Evolutionary conservation across 2,888 invertebrate species (phyloP).

Genomic region (Shargacucullia verbasci): DNA sequence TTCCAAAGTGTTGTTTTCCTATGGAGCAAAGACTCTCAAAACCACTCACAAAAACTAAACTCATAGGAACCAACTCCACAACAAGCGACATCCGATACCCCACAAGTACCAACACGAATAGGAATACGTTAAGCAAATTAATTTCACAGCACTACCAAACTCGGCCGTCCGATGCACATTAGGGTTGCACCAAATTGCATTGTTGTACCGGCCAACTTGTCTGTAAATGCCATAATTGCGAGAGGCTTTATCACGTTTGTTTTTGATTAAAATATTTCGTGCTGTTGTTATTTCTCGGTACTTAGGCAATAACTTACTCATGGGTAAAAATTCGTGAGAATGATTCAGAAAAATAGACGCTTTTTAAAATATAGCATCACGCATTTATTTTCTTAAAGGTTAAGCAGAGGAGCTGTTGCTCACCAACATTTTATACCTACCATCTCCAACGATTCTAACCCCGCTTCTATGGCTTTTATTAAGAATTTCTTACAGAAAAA

Average conservation of each 20-base stretch:
- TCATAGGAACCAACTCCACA: constrained; percentile 49
- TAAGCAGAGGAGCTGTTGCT: no score
- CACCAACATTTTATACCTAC: no score
- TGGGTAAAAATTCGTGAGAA: no score
- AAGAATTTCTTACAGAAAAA: no score
- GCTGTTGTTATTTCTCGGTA: constrained; percentile 21
- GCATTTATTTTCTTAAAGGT: no score
- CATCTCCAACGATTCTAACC: no score
- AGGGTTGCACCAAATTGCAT: constrained; percentile 69
- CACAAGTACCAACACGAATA: constrained; percentile 26
- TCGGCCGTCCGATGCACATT: constrained; percentile 67
- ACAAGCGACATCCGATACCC: constrained; percentile 61
- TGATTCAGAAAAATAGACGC: no score
- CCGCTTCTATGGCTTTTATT: no score
- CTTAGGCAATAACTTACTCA: constrained; percentile 9
- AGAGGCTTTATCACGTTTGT: constrained; percentile 32
- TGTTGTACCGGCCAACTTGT: constrained; percentile 61
- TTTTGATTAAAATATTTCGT: constrained; percentile 49
- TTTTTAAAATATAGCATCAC: no score
- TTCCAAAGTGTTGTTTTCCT: no score
- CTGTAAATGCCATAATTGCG: constrained; percentile 47
- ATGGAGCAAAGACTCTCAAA: no score
- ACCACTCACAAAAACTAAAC: no score
- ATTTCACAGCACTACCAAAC: constrained; percentile 62
- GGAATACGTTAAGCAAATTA: constrained; percentile 61